A percentile compares a stretch with the other conserved stretches of the same genome.
phyloP scores from a whole-genome alignment of 2,113 vertebrate species.

The Scytalopus superciliaris region DNA sequence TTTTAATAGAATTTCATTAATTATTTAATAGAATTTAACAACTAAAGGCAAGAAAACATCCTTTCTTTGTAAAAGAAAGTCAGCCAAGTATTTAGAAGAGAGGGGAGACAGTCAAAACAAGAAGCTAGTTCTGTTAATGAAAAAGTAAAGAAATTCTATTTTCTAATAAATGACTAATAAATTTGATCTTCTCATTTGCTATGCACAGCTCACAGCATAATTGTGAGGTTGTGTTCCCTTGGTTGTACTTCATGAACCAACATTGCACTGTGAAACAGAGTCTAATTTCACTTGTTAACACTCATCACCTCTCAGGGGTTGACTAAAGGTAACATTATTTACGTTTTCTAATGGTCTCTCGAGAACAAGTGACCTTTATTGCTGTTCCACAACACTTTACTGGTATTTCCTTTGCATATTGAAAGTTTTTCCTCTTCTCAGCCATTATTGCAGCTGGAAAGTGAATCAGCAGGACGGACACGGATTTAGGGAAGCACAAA shows the following conservation, averaged over 20 bases:
- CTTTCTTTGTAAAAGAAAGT: background rate
- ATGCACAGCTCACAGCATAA: background rate
- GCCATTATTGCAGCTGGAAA: background rate
- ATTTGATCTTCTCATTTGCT: background rate
- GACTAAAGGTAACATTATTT: background rate
- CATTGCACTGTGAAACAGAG: background rate
- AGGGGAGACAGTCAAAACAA: background rate
- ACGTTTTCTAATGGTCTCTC: background rate
- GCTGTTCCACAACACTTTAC: background rate
- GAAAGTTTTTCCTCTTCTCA: background rate
- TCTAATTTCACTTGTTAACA: background rate
- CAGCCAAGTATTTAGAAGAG: background rate
- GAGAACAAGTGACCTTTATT: slow-evolving; percentile 8
- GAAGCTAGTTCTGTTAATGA: background rate
- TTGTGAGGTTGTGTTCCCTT: background rate
- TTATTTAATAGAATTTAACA: too few relatives aligned
- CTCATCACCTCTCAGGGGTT: background rate
- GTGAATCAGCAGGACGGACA: background rate
- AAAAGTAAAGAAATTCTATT: background rate
- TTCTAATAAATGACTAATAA: background rate
- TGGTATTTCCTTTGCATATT: background rate
- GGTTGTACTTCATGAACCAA: background rate
- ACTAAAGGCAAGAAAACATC: background rate
- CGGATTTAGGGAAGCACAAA: background rate
- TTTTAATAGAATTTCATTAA: too few relatives aligned